Percentiles rank a stretch among this genome's conserved stretches.
These are phyloP conservation scores for Sipha maydis DNA, from an alignment of 2,888 invertebrate species.

Conservation along the genomic window DNA sequence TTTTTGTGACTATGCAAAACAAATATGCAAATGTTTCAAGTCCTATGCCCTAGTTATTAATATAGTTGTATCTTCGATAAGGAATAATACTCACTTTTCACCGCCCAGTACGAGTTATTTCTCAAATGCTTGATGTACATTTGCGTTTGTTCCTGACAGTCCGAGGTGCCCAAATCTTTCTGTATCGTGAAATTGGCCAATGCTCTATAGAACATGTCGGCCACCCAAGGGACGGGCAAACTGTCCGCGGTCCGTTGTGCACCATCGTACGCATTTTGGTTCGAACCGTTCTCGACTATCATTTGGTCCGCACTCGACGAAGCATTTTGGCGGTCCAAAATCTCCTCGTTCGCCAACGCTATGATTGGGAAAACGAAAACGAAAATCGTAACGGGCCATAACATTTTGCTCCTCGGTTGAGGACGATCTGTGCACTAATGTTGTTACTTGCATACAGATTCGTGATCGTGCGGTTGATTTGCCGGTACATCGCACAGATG, in stretches of 20 bases:
- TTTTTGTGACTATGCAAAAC: no score
- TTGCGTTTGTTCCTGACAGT: conserved; percentile 63
- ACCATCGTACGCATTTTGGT: neutral
- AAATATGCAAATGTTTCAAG: no score
- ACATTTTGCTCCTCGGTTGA: neutral
- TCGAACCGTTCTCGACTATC: neutral
- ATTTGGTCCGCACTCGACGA: neutral
- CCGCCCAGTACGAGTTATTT: conserved; percentile 45
- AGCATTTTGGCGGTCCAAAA: neutral
- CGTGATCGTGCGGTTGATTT: no score
- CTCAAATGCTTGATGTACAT: conserved; percentile 15
- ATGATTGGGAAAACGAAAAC: neutral
- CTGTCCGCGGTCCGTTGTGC: neutral
- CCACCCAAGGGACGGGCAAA: neutral
- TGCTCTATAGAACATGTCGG: conserved; percentile 13
- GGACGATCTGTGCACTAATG: no score
- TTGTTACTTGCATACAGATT: no score
- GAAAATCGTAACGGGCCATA: neutral
- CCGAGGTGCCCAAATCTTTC: neutral
- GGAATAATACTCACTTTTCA: conserved; percentile 14
- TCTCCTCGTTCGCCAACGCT: neutral
- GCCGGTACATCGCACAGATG: no score
- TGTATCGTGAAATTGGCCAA: conserved; percentile 21
- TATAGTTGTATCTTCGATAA: no score
- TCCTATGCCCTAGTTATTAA: no score